Evolutionary conservation across 92 coral and sea anemone genomes (phyloP), one percentile per base, ranked within the genome.

Genomic region (Meandrina meandrites): DNA sequence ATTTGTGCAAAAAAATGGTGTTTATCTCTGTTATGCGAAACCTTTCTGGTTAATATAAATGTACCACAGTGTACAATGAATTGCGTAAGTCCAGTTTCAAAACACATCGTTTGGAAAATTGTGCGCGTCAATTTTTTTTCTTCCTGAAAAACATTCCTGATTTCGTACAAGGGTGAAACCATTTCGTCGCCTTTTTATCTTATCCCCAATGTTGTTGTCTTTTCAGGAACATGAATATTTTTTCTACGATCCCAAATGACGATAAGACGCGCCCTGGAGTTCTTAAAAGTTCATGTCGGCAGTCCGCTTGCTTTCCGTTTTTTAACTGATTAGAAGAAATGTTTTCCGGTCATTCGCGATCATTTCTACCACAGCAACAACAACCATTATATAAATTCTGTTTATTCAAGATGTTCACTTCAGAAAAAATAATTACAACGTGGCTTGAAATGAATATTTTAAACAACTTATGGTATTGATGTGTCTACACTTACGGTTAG

Each of bases 221-320:
- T 50, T 81, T 82, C 78, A 50, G 40, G 81, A 78, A 51, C 62
- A 82, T 22, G 37, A 42, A 11, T 70, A 48, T 70, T 82, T 70
- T 48, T 72, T 3, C 57, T 67, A 18, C 31, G 85, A 69, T 82
- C 48, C 86, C 78, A 71, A 24, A 15, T 11, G 51, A 12, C 6
- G 78, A 82, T 51, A 70, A 51, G 34, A 75, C 34, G 71, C 86
- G 78, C 78, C 79, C 68, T 3, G 62, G 79, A 57, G 68, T 48
- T 36, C 76, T 34, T 72, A 32, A 82, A 30, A 31, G 36, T 28
- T 42, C 53, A 67, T 31, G 16, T 1, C 13, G 51, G 48, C n/a
- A 1, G 22, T 73, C 27, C 1, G 15, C 27, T 4, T 35, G 5
- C 51, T 73, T 73, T 73, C 78, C 78, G 27, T 22, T 73, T 34